Conservation (phyloP, 64 coral and sea anemone genomes). For the Montipora capricornis region DNA sequence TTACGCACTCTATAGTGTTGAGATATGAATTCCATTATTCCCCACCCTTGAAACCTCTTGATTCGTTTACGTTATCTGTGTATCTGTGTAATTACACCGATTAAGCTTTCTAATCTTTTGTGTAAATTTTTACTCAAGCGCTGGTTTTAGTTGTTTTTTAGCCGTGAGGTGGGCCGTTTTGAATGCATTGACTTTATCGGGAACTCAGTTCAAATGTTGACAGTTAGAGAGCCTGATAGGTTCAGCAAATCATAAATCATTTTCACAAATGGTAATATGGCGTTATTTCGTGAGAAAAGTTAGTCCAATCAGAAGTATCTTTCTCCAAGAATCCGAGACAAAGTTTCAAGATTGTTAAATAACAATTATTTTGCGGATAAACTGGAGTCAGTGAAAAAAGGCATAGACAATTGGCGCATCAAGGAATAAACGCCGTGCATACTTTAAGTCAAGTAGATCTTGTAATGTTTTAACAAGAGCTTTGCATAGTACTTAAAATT, state of each 20-base stretch:
- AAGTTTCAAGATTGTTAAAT: too few species aligned
- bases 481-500: too few species aligned
- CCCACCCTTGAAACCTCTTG: constrained; percentile 13
- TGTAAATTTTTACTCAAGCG: not conserved
- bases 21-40: not conserved
- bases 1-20: not conserved
- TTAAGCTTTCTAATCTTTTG: constrained; percentile 17
- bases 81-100: constrained; percentile 4
- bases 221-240: not conserved
- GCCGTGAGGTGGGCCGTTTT: not conserved
- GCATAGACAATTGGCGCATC: too few species aligned
- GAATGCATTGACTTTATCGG: not conserved
- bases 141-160: not conserved
- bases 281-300: not conserved
- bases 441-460: too few species aligned
- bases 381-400: too few species aligned
- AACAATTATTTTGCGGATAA: too few species aligned
- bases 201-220: not conserved
- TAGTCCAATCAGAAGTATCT: too few species aligned
- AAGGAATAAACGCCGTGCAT: too few species aligned
- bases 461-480: too few species aligned
- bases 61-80: not conserved
- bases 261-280: not conserved
- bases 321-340: too few species aligned
- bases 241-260: constrained; percentile 31